Evolutionary conservation across 2,113 vertebrate species (phyloP).

Genomic region (Clarias gariepinus): DNA sequence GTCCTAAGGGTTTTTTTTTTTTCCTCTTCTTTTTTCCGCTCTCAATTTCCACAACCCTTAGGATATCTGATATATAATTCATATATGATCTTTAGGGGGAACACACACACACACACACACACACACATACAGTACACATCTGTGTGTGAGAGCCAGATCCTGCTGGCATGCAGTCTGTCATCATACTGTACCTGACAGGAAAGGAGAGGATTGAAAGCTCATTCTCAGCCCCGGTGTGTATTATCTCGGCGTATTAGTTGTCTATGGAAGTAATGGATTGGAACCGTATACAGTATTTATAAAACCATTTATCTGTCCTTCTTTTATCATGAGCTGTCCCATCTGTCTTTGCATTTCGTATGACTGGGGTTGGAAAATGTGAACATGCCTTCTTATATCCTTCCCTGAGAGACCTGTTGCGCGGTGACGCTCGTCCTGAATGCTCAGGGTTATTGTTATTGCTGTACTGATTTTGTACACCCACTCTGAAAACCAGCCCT

Average conservation of each 20-base stretch:
- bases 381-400: background rate
- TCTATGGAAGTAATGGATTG: background rate
- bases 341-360: background rate
- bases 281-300: background rate
- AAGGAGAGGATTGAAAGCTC: conserved; percentile 16
- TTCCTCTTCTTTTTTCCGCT: background rate
- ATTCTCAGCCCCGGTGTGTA: background rate
- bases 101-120: background rate
- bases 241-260: background rate
- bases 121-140: background rate
- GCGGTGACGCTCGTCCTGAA: conserved; percentile 7
- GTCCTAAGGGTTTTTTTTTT: background rate
- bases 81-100: conserved; percentile 47
- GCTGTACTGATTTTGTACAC: conserved; percentile 35
- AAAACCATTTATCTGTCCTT: background rate
- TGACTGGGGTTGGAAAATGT: background rate
- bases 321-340: background rate
- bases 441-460: conserved; percentile 36
- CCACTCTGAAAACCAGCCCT: conserved; percentile 22
- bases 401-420: conserved; percentile 37
- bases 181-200: conserved; percentile 3
- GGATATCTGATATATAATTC: conserved; percentile 46
- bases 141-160: conserved; percentile 31
- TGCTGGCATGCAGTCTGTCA: conserved; percentile 21
- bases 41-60: conserved; percentile 9